phyloP scores from a whole-genome alignment of 2,888 invertebrate species.

The Camponotus fellah region DNA sequence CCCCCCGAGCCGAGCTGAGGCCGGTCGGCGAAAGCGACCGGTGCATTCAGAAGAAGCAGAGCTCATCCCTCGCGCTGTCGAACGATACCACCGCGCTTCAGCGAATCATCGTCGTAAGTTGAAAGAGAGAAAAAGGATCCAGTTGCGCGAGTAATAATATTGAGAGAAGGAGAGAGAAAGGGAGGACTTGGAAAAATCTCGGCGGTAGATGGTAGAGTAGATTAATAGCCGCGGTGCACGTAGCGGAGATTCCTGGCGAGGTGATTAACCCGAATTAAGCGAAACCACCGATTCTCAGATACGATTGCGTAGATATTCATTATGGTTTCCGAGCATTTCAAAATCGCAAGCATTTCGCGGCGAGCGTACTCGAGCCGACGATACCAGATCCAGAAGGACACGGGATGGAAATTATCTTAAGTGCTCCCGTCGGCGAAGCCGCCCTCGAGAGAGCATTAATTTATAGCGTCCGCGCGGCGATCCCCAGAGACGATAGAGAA shows the following conservation, averaged over 20 bases:
- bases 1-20: neutral
- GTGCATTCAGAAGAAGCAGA: neutral
- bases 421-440: slow-evolving; percentile 46
- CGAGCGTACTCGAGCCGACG: slow-evolving; percentile 5
- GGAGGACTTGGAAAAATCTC: neutral
- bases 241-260: neutral
- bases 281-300: slow-evolving; percentile 27
- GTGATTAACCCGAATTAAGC: slow-evolving; percentile 38
- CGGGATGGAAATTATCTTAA: slow-evolving; percentile 48
- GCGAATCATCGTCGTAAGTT: neutral
- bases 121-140: neutral
- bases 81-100: neutral
- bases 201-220: neutral
- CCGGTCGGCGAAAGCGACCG: slow-evolving; percentile 33
- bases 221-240: slow-evolving; percentile 9
- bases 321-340: slow-evolving; percentile 15
- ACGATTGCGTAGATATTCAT: slow-evolving; percentile 25
- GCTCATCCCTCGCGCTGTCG: slow-evolving; percentile 10
- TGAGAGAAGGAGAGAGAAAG: neutral
- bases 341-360: slow-evolving; percentile 16
- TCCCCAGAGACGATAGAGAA: slow-evolving; percentile 13
- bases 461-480: slow-evolving; percentile 57
- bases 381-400: slow-evolving; percentile 16
- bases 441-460: slow-evolving; percentile 62
- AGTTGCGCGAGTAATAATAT: neutral